Conservation (phyloP, 2,113 vertebrate species). For the Hemiprocne comata region DNA sequence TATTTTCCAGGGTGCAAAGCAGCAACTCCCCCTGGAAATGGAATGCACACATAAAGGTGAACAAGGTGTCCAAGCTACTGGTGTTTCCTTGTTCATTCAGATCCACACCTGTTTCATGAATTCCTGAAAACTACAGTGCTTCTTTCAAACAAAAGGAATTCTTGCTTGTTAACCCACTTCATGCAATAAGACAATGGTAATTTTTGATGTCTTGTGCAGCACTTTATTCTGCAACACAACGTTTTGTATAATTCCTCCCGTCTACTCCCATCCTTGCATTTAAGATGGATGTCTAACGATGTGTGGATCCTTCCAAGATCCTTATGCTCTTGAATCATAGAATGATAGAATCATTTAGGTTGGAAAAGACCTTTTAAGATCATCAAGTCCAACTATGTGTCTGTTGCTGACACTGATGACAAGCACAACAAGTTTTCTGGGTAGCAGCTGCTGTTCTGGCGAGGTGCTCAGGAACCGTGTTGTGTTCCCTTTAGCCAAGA, state of each 20-base stretch:
- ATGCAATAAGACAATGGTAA: background rate
- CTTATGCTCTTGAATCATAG: background rate
- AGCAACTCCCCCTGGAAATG: background rate
- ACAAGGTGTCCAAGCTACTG: too few species aligned
- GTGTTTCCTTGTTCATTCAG: background rate
- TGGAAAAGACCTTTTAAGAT: too few species aligned
- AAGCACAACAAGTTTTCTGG: background rate
- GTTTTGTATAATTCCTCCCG: background rate
- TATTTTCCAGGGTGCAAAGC: background rate
- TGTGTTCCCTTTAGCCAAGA: background rate
- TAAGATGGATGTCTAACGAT: background rate
- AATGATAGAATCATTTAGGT: too few species aligned
- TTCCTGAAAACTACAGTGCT: background rate
- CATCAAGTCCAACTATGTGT: too few species aligned
- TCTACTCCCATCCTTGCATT: background rate
- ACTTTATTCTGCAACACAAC: background rate
- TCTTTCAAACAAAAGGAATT: background rate
- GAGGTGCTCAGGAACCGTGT: background rate
- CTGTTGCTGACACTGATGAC: background rate
- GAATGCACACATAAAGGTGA: background rate
- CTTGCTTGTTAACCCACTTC: background rate
- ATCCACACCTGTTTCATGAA: background rate
- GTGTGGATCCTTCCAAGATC: background rate
- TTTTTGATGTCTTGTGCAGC: background rate
- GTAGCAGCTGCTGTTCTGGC: background rate